phyloP scores from a whole-genome alignment of 1,140 invertebrate species.

The Whitmania pigra region DNA sequence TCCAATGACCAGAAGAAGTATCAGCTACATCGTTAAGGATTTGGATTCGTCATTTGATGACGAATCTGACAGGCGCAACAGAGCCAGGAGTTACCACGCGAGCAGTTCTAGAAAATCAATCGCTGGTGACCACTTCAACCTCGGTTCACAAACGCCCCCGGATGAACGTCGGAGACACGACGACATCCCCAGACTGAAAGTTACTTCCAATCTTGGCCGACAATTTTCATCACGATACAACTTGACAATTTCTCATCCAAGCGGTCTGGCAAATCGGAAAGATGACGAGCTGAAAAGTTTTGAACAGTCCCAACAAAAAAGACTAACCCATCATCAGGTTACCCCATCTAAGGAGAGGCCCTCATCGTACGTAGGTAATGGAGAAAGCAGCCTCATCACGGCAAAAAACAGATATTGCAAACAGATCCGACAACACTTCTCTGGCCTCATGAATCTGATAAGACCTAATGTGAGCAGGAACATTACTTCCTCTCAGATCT shows the following conservation, averaged over 20 bases:
- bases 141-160: neutral
- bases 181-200: neutral
- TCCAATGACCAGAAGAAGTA: neutral
- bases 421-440: conserved; percentile 1
- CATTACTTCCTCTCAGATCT: neutral
- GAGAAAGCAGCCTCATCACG: too few relatives aligned
- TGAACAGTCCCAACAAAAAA: too few relatives aligned
- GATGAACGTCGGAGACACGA: neutral
- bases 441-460: neutral
- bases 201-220: neutral
- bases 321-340: too few relatives aligned
- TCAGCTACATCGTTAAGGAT: neutral
- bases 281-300: neutral
- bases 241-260: conserved; percentile 1
- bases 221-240: conserved; percentile 4
- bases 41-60: neutral
- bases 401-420: neutral
- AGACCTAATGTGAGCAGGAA: neutral
- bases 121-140: neutral
- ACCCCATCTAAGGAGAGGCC: too few relatives aligned
- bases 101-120: conserved; percentile 2
- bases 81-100: neutral
- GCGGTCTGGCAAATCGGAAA: neutral
- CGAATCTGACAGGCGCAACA: neutral
- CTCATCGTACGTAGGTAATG: too few relatives aligned